Evolutionary conservation across 2,888 invertebrate genomes (phyloP), one percentile per base, ranked within the genome.

Genomic region (Leucophenga montana): DNA sequence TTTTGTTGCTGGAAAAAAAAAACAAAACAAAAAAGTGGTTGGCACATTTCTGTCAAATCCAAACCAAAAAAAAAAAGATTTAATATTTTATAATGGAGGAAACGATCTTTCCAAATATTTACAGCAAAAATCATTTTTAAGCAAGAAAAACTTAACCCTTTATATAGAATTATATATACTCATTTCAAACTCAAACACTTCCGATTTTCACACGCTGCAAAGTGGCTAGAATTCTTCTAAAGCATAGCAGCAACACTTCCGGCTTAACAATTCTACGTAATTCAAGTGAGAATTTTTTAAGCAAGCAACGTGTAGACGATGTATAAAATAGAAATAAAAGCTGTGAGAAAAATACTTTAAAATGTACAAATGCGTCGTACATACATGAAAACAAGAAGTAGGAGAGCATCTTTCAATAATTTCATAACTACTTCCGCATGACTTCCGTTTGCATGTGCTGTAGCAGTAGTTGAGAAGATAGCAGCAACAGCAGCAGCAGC

Each of bases 371-470:
- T 33, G n/a, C 33, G 59, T 22, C 54, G 59, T 56, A 48, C 46
- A 71, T 3, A 69, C 46, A 44, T 11, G 18, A 22, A 18, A 48
- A 22, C 53, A 70, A 68, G 27, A 56, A 62, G 53, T 65, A 44
- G 27, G 59, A 50, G 67, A 54, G 68, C 68, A 56, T 62, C 62
- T 53, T 56, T 64, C 50, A 71, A 74, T 53, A 66, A 73, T 85
- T 78, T 77, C 78, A 79, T 77, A 82, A 84, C 79, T 79, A 84
- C 83, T 82, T 85, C 84, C 83, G 84, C 77, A 83, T 78, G 75
- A 80, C 82, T 83, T 83, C 83, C 82, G 82, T 72, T 64, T 61
- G 61, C 61, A 33, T 61, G 27, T 27, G 4, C 3, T 27, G 27
- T n/a, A n/a, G n/a, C n/a, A 4, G 2, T 27, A 3, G 27, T 27